These are phyloP conservation scores for Notoglanidium macrostoma DNA, from an alignment of 2,797 vertebrate species.

Conservation along the genomic window DNA sequence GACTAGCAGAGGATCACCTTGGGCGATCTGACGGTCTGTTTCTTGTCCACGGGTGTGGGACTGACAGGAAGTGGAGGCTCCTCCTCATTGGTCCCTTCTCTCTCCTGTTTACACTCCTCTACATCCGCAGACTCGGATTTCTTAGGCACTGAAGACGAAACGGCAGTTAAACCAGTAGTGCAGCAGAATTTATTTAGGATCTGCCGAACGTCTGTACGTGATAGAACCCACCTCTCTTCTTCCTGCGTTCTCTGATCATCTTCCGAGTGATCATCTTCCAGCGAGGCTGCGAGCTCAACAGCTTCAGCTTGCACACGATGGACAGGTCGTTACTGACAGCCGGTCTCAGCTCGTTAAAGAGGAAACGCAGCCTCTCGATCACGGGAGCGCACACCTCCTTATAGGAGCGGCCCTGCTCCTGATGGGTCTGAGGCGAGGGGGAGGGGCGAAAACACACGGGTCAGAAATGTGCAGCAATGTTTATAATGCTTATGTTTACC, in stretches of 20 bases:
- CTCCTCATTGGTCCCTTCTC: conserved; percentile 90
- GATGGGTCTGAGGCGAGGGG: conserved; percentile 82
- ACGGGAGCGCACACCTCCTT: conserved; percentile 98
- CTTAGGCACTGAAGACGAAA: conserved; percentile 79
- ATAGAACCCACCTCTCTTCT: conserved; percentile 82
- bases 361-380: conserved; percentile 92
- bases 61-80: conserved; percentile 84
- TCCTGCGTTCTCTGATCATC: conserved; percentile 92
- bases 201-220: not conserved
- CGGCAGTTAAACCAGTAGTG: not conserved
- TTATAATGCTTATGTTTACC: too few species aligned
- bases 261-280: conserved; percentile 94
- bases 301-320: conserved; percentile 93
- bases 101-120: conserved; percentile 92
- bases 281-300: conserved; percentile 91
- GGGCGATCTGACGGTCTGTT: conserved; percentile 80
- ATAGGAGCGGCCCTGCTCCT: conserved; percentile 98
- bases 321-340: conserved; percentile 95
- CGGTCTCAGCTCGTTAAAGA: conserved; percentile 95
- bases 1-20: conserved; percentile 74
- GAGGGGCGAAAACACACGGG: not conserved
- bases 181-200: too few species aligned
- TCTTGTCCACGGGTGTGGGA: conserved; percentile 85
- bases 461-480: too few species aligned
- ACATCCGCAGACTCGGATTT: conserved; percentile 90